Conservation (phyloP, 2,888 invertebrate species). For the Magallana nippona region DNA sequence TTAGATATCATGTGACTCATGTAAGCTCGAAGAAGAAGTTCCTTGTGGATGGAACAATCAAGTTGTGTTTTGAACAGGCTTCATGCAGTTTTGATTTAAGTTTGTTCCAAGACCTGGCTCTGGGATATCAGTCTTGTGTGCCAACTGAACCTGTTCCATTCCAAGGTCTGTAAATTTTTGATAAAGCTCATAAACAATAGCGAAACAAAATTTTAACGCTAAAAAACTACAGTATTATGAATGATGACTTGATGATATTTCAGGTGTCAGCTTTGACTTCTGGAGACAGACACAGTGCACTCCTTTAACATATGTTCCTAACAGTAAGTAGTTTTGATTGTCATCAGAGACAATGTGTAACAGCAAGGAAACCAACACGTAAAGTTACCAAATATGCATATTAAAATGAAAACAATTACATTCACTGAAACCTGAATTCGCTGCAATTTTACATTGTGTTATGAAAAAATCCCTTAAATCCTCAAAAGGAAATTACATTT, state of each 20-base stretch:
- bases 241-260: neutral
- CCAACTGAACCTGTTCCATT: constrained; percentile 14
- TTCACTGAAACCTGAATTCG: no score
- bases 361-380: neutral
- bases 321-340: neutral
- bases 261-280: constrained; percentile 46
- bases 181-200: neutral
- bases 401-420: no score
- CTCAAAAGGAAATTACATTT: neutral
- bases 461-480: no score
- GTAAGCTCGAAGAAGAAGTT: constrained; percentile 40
- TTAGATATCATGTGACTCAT: constrained; percentile 44
- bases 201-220: no score
- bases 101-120: constrained; percentile 34
- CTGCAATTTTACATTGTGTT: no score
- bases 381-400: no score
- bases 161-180: neutral
- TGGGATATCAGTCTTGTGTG: constrained; percentile 11
- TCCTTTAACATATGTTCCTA: neutral
- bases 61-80: constrained; percentile 44
- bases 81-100: constrained; percentile 32
- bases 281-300: constrained; percentile 44
- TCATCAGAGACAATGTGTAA: neutral
- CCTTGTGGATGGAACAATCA: constrained; percentile 44
- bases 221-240: no score